Percentiles rank a stretch among this genome's conserved stretches.
These are phyloP conservation scores for Gnatocerus cornutus DNA, from an alignment of 2,888 invertebrate genomes.

Conservation along the genomic window DNA sequence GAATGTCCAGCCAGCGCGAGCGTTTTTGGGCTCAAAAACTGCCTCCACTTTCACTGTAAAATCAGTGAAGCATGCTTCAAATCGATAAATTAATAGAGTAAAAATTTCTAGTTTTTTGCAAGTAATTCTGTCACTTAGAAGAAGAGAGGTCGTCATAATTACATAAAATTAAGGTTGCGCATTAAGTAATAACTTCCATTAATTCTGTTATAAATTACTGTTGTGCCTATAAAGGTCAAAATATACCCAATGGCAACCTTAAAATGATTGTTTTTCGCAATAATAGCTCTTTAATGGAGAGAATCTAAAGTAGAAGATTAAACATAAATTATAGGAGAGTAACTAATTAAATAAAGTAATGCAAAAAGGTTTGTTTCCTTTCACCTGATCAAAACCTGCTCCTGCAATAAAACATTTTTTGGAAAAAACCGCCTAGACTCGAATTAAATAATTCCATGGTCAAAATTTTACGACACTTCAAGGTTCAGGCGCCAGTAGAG, in stretches of 20 bases:
- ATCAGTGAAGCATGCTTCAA: not conserved
- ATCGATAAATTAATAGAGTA: not conserved
- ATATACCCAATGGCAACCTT: conserved; percentile 7
- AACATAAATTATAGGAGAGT: not conserved
- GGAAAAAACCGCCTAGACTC: not conserved
- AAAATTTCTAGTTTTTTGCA: not conserved
- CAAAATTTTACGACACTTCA: conserved; percentile 18
- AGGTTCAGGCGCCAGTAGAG: conserved; percentile 10
- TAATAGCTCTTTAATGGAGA: not conserved
- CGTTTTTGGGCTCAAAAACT: too few relatives aligned
- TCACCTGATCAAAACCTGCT: not conserved
- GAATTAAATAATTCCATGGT: conserved; percentile 14
- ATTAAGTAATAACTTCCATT: conserved; percentile 15
- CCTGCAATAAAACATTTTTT: conserved; percentile 7
- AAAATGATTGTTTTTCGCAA: not conserved
- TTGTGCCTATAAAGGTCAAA: conserved; percentile 17
- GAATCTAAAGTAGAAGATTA: not conserved
- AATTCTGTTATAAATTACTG: conserved; percentile 12
- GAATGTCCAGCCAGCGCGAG: too few relatives aligned
- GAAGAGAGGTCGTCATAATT: conserved; percentile 16
- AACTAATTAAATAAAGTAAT: too few relatives aligned
- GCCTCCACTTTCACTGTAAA: not conserved
- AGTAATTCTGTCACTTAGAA: too few relatives aligned
- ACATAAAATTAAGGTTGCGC: conserved; percentile 31
- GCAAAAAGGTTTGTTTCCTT: not conserved